Conservation (phyloP, 2,113 vertebrate species). For the Camelus bactrianus region DNA sequence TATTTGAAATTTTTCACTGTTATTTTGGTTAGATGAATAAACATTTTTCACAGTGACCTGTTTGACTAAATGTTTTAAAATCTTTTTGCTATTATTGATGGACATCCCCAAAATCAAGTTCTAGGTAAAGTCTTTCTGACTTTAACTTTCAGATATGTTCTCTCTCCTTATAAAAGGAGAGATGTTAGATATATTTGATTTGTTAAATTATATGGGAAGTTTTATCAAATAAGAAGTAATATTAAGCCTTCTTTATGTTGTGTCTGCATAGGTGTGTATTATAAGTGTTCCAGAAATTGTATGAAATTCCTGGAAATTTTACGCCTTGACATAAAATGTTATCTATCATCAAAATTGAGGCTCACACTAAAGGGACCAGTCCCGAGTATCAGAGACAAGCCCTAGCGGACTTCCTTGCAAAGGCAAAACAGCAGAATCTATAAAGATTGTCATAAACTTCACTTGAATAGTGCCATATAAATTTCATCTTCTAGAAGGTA, state of each 20-base stretch:
- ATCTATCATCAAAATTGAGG: background rate
- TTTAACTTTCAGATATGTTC: background rate
- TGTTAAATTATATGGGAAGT: background rate
- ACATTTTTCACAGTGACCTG: background rate
- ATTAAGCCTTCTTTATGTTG: background rate
- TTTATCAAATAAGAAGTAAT: background rate
- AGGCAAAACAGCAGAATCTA: background rate
- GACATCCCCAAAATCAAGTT: background rate
- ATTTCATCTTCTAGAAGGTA: background rate
- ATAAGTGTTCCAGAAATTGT: background rate
- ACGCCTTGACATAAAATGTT: background rate
- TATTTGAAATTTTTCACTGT: background rate
- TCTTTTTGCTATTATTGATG: background rate
- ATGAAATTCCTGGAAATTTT: background rate
- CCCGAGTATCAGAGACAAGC: background rate
- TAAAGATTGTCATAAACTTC: background rate
- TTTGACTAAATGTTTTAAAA: background rate
- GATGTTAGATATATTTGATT: background rate
- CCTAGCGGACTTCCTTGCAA: background rate
- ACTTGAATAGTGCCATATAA: background rate
- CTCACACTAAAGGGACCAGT: background rate
- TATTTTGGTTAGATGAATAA: background rate
- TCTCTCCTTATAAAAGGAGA: background rate
- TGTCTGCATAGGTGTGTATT: background rate
- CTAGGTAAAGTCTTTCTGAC: background rate